Conservation (phyloP, 1,140 invertebrate species). For the Hypothenemus hampei region DNA sequence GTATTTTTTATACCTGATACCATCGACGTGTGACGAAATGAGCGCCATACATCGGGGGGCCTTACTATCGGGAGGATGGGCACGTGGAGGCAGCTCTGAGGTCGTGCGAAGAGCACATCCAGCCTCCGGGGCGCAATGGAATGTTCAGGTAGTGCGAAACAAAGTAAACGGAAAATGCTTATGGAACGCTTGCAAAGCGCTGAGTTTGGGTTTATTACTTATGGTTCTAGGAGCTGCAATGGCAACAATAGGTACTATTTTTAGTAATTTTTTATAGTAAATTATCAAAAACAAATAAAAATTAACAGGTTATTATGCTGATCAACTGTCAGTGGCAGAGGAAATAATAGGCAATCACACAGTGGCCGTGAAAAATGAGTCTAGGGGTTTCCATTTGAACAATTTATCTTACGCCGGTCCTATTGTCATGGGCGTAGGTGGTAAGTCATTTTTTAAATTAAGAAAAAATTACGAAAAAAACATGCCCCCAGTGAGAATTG, state of each 20-base stretch:
- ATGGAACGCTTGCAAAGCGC: constrained; percentile 84
- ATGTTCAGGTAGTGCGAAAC: constrained; percentile 68
- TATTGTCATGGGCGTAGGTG: constrained; percentile 89
- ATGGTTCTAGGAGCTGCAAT: constrained; percentile 82
- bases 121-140: constrained; percentile 65
- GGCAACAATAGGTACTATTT: constrained; percentile 75
- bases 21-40: constrained; percentile 8
- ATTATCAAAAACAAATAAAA: not conserved
- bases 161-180: constrained; percentile 82
- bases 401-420: constrained; percentile 88
- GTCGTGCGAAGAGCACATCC: constrained; percentile 58
- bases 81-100: constrained; percentile 68
- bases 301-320: constrained; percentile 70
- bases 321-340: constrained; percentile 69
- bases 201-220: constrained; percentile 75
- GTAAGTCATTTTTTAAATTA: constrained; percentile 48
- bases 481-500: constrained; percentile 54
- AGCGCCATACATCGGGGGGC: constrained; percentile 34
- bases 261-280: not conserved
- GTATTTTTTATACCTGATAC: no score
- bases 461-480: constrained; percentile 10
- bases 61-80: constrained; percentile 62
- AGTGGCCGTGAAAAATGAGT: constrained; percentile 71
- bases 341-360: constrained; percentile 72
- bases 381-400: constrained; percentile 77